Base-by-base conservation (phyloP, 2,888 invertebrate genomes). In the Tridacna gigas region DNA sequence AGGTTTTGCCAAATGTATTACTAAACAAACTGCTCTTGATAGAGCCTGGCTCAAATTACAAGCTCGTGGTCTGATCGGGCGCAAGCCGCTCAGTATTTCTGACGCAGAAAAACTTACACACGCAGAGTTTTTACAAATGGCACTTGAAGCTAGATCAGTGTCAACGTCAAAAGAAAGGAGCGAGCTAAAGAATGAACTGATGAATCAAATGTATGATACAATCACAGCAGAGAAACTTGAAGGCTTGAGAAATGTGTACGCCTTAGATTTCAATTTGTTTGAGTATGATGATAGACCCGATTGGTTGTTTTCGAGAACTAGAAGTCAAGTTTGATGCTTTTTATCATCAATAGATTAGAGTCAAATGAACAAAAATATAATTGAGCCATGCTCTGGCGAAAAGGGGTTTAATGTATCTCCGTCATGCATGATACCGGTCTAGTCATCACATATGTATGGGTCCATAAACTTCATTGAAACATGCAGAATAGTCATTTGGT, bases 231-330 rank as follows among this genome's bases (percentile, higher is more conserved):
- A 79, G 22, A 61, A 76, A 37, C 51, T 84, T 47, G 60, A 81
- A 47, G 28, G 28, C 22, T 28, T 84, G n/a, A n/a, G 67, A 20
- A 25, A 48, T 20, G 71, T 81, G 9, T 81, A 84, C 26, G 65
- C 48, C 25, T 60, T 78, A 26, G 84, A 84, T 61, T 81, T 84
- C 45, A 67, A 75, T 51, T 28, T 74, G 60, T 84, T 84, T 77
- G 74, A 73, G 26, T 84, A 84, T 60, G 74, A 78, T 47, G 28
- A 47, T 51, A 48, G 47, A 45, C 83, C 80, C 15, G n/a, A 48
- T 45, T 18, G 45, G 45, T 37, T 82, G 28, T 82, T 82, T 76
- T 48, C 51, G 11, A 71, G 56, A 66, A 45, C 26, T 9, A 37
- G 67, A 67, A 67, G 45, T 45, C 15, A 67, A n/a, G n/a, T n/a